Base-by-base conservation (phyloP, 2,888 invertebrate species). In the Ethmia dodecea region DNA sequence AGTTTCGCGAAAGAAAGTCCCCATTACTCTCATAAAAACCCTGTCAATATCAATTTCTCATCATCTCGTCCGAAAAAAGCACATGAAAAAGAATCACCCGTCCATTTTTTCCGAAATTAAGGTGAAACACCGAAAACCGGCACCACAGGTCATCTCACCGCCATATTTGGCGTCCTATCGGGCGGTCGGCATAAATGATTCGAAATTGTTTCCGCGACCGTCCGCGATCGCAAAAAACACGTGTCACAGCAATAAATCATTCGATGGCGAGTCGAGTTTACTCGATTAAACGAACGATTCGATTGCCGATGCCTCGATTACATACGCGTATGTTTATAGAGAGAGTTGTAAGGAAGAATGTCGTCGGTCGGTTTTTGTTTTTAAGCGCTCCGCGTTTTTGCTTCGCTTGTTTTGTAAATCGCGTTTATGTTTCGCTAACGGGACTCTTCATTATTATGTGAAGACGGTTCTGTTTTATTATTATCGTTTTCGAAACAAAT, bases 201-300 rank as follows among this genome's bases (percentile, higher is more conserved):
- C 77, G 65, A 80, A 81, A 84, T 80, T 72, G 80, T 84, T 84
- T 83, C 84, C 83, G 80, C 71, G 67, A 75, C 68, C 63, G 65
- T 48, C 49, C 55, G 58, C 48, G 56, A 55, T 60, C 56, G 67
- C 79, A 84, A 84, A 86, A 86, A 84, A 69, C 71, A 81, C 77
- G 86, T 86, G 86, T 86, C 69, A 71, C 63, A 57, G 71, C 67
- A 79, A 81, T 86, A 86, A 86, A 86, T 84, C 84, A 86, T 83
- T 78, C 73, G 52, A 58, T 60, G 60, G 67, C 72, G 64, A 75
- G 66, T 70, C 63, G 68, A 70, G 72, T 74, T 75, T 73, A 79
- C 78, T 77, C 80, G 80, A 80, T 76, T 80, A 78, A 80, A 74
- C 72, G 74, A 63, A 69, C 68, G 69, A 74, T 75, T 77, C 78